These are phyloP conservation scores for Psittacula cyanocephala DNA, from an alignment of 2,113 vertebrate species.

Conservation along the genomic window DNA sequence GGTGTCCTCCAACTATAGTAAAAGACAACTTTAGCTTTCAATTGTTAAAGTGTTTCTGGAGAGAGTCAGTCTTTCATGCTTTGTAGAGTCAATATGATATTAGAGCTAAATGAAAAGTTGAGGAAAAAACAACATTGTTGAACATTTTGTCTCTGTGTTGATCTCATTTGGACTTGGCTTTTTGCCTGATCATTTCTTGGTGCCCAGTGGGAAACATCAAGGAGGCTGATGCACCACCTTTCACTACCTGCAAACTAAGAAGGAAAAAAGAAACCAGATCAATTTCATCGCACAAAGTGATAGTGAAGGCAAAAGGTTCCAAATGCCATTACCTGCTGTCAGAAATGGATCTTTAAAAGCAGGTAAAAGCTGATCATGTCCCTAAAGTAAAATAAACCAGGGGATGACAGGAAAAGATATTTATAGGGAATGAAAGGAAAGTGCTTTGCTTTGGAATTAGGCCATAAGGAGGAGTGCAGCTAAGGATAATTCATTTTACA, in stretches of 20 bases:
- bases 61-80: neutral
- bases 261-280: neutral
- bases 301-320: neutral
- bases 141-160: neutral
- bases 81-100: neutral
- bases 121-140: neutral
- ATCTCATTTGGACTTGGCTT: neutral
- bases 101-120: neutral
- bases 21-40: neutral
- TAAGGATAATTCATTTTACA: conserved; percentile 44
- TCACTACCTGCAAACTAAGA: neutral
- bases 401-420: conserved; percentile 21
- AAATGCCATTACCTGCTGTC: neutral
- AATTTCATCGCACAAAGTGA: neutral
- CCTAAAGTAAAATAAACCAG: conserved; percentile 49
- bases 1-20: neutral
- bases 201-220: neutral
- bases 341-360: conserved; percentile 29
- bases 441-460: conserved; percentile 37
- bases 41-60: neutral
- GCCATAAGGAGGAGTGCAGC: conserved; percentile 8
- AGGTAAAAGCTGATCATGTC: conserved; percentile 28
- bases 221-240: neutral
- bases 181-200: neutral
- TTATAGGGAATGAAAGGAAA: conserved; percentile 27